phyloP scores from a whole-genome alignment of 1,140 invertebrate genomes.

The Grapholita molesta region DNA sequence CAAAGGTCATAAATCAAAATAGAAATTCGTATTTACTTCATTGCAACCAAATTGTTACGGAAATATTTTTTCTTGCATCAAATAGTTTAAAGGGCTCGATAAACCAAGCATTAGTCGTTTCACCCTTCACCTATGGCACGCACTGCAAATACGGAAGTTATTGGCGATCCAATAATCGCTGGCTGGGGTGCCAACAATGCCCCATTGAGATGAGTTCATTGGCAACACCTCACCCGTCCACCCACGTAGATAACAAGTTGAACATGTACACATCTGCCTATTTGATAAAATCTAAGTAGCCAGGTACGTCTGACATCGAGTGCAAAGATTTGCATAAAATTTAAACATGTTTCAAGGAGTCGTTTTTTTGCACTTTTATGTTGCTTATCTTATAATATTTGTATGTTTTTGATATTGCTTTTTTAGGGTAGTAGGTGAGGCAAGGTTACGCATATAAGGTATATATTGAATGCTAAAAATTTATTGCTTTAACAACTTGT shows the following conservation, averaged over 20 bases:
- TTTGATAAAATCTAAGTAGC: slow-evolving; percentile 43
- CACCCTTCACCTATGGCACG: slow-evolving; percentile 23
- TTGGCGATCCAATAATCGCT: slow-evolving; percentile 41
- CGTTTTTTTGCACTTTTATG: background rate
- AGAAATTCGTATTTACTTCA: too few species aligned
- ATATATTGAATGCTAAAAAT: too few species aligned
- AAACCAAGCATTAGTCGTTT: background rate
- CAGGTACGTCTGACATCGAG: background rate
- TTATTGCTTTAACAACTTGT: too few species aligned
- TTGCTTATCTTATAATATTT: background rate
- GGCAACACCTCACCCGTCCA: slow-evolving; percentile 60
- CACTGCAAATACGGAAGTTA: slow-evolving; percentile 65
- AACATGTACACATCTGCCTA: slow-evolving; percentile 68
- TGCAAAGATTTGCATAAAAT: slow-evolving; percentile 17
- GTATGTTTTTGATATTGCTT: background rate
- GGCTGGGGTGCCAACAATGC: slow-evolving; percentile 65
- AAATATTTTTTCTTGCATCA: background rate
- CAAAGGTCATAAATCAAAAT: too few species aligned
- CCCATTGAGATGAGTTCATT: slow-evolving; percentile 62
- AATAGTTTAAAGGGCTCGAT: too few species aligned
- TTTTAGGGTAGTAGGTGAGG: slow-evolving; percentile 1
- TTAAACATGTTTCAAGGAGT: background rate
- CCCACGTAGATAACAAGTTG: slow-evolving; percentile 75
- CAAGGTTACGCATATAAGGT: background rate
- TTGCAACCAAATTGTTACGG: background rate